These are phyloP conservation scores for Fragum whitleyi DNA, from an alignment of 2,888 invertebrate genomes.

Conservation along the genomic window DNA sequence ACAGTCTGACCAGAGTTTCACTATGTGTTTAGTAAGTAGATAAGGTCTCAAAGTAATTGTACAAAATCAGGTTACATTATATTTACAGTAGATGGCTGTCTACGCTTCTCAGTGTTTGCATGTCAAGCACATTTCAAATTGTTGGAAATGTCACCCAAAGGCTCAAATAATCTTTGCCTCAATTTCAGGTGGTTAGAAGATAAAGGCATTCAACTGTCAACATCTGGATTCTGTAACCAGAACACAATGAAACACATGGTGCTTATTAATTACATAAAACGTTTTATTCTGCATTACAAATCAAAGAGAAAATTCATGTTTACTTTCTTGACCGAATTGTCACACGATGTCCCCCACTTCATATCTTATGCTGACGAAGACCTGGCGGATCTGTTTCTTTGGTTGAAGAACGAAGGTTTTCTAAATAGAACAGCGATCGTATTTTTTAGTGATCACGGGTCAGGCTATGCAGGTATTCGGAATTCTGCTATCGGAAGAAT, in stretches of 20 bases:
- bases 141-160: too few relatives aligned
- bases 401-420: slow-evolving; percentile 80
- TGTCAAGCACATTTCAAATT: too few relatives aligned
- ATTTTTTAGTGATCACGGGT: slow-evolving; percentile 94
- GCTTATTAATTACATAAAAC: slow-evolving; percentile 88
- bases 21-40: too few relatives aligned
- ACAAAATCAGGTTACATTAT: too few relatives aligned
- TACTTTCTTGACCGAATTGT: slow-evolving; percentile 93
- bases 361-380: slow-evolving; percentile 90
- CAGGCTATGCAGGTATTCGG: slow-evolving; percentile 93
- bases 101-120: too few relatives aligned
- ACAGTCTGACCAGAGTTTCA: too few relatives aligned
- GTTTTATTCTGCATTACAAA: slow-evolving; percentile 88
- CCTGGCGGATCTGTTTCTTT: slow-evolving; percentile 88
- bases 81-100: too few relatives aligned
- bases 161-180: too few relatives aligned
- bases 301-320: slow-evolving; percentile 91
- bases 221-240: slow-evolving; percentile 23
- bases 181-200: slow-evolving; percentile 7
- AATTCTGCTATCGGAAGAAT: slow-evolving; percentile 91
- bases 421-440: slow-evolving; percentile 76
- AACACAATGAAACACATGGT: slow-evolving; percentile 75
- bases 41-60: too few relatives aligned
- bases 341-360: slow-evolving; percentile 93
- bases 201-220: background rate